These are phyloP conservation scores for Leuciscus idus DNA, from an alignment of 2,113 vertebrate species.

Conservation along the genomic window DNA sequence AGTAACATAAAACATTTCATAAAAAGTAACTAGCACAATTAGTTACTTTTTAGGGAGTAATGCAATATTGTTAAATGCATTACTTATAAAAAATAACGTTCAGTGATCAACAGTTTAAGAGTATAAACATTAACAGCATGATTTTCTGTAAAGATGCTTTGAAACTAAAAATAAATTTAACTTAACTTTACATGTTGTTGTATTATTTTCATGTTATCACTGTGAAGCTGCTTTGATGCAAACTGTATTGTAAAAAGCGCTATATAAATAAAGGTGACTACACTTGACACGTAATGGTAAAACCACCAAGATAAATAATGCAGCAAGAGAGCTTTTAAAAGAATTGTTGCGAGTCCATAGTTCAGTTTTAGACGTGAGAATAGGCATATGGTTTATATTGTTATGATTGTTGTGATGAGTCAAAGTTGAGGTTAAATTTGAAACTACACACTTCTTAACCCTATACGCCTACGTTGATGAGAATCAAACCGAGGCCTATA, in stretches of 20 bases:
- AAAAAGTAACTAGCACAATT: no score
- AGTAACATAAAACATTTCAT: no score
- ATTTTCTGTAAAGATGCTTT: no score
- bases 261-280: background rate
- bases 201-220: no score
- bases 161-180: no score
- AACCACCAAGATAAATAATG: background rate
- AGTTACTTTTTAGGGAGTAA: no score
- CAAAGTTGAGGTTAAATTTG: constrained; percentile 31
- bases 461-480: background rate
- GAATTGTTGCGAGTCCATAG: background rate
- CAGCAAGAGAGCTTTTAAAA: background rate
- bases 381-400: constrained; percentile 9
- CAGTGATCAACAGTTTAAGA: no score
- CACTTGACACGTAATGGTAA: background rate
- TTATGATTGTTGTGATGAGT: constrained; percentile 13
- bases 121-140: no score
- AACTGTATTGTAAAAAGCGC: background rate
- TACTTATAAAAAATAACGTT: no score
- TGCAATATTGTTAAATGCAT: no score
- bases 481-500: background rate
- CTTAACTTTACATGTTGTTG: no score
- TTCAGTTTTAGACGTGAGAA: background rate
- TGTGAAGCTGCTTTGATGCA: background rate
- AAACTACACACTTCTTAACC: constrained; percentile 10